Percentiles rank a stretch among this genome's conserved stretches.
phyloP scores from a whole-genome alignment of 2,888 invertebrate genomes.

The Heliconius charithonia region DNA sequence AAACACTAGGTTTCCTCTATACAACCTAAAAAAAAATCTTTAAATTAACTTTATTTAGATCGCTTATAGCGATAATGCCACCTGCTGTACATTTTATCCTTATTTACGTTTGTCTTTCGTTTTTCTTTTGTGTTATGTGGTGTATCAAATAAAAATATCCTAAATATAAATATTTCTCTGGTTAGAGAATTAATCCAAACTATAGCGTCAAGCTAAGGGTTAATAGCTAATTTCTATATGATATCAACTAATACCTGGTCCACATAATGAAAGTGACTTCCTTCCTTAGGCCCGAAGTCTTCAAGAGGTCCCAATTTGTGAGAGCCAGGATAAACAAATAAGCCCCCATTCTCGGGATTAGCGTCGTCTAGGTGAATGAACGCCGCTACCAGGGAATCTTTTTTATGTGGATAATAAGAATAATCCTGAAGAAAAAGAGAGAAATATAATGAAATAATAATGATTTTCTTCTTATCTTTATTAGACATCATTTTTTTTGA shows the following conservation, averaged over 20 bases:
- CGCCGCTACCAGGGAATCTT: conserved; percentile 83
- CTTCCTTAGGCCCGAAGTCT: conserved; percentile 74
- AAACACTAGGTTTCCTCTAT: too few species aligned
- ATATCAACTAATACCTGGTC: conserved; percentile 64
- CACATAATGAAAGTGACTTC: conserved; percentile 73
- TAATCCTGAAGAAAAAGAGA: conserved; percentile 74
- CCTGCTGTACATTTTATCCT: too few species aligned
- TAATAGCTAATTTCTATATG: background rate
- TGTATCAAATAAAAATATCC: too few species aligned
- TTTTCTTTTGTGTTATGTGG: too few species aligned
- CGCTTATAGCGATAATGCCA: too few species aligned
- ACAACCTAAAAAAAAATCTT: too few species aligned
- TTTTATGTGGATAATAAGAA: conserved; percentile 84
- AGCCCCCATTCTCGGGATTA: conserved; percentile 82
- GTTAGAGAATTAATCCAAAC: background rate
- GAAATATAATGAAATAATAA: too few species aligned
- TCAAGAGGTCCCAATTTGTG: conserved; percentile 83
- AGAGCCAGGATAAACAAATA: conserved; percentile 84
- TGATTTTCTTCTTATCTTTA: too few species aligned
- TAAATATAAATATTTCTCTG: too few species aligned
- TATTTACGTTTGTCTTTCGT: too few species aligned
- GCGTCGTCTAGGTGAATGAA: conserved; percentile 84
- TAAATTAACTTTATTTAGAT: too few species aligned
- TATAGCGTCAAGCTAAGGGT: background rate
- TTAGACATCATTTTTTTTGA: too few species aligned